Percentiles rank a stretch among this genome's conserved stretches.
Conservation (phyloP, 2,113 vertebrate genomes). For the Nibea coibor region DNA sequence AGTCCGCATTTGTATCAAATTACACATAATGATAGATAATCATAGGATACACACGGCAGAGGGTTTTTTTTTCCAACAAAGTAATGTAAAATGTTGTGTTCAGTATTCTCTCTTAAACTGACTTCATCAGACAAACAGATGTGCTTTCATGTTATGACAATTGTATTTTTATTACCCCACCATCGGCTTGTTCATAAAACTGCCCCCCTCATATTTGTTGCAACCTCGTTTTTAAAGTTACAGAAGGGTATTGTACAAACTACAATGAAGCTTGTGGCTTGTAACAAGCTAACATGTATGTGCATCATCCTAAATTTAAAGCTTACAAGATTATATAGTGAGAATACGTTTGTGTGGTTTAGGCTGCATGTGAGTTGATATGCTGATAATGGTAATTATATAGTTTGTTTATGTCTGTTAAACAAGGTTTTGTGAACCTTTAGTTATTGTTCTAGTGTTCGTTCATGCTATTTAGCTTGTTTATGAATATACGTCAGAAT, state of each 20-base stretch:
- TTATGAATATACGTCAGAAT: slow-evolving; percentile 10
- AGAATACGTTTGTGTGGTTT: slow-evolving; percentile 2
- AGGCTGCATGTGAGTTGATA: background rate
- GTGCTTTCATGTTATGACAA: background rate
- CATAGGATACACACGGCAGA: background rate
- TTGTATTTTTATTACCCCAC: background rate
- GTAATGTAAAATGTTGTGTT: background rate
- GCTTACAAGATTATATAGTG: background rate
- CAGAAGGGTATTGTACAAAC: slow-evolving; percentile 1
- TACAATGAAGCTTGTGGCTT: slow-evolving; percentile 16
- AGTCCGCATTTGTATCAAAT: background rate
- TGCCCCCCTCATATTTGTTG: background rate
- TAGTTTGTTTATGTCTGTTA: slow-evolving; percentile 11
- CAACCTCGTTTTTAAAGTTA: slow-evolving; percentile 4
- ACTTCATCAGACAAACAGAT: background rate
- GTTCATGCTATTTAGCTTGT: background rate
- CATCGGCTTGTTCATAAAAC: background rate
- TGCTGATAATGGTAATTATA: background rate
- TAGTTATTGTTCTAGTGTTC: background rate
- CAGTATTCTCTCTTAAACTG: background rate
- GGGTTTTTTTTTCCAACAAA: background rate
- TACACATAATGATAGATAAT: slow-evolving; percentile 11
- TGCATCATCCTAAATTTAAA: slow-evolving; percentile 14
- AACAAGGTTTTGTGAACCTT: background rate
- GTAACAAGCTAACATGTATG: slow-evolving; percentile 23